Percentiles rank a stretch among this genome's conserved stretches.
Evolutionary conservation across 2,113 vertebrate genomes (phyloP).

Genomic region (Siniperca chuatsi): DNA sequence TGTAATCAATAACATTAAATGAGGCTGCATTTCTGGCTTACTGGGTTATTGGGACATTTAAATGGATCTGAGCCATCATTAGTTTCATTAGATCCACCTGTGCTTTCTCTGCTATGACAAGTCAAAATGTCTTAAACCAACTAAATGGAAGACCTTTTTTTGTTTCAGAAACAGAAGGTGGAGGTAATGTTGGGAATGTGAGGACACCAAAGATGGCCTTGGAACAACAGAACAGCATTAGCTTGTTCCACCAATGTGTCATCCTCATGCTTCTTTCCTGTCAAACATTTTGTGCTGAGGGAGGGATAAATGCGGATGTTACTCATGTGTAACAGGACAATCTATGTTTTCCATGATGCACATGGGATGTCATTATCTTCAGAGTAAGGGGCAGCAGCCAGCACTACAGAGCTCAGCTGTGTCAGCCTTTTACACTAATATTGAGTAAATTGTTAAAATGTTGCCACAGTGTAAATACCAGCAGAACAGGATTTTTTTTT

Average conservation of each 20-base stretch:
- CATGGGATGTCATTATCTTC: conserved; percentile 19
- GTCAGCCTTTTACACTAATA: neutral
- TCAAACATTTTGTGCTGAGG: conserved; percentile 40
- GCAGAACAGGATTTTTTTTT: neutral
- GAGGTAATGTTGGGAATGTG: neutral
- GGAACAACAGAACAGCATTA: neutral
- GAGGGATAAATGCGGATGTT: conserved; percentile 35
- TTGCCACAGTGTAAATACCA: neutral
- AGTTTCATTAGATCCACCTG: neutral
- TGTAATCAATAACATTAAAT: neutral
- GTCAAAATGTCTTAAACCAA: neutral
- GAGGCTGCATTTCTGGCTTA: neutral
- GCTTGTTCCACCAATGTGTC: conserved; percentile 42
- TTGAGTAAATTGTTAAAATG: conserved; percentile 1
- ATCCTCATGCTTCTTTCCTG: conserved; percentile 40
- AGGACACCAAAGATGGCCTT: conserved; percentile 7
- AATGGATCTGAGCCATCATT: neutral
- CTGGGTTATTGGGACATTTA: neutral
- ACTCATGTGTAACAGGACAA: conserved; percentile 26
- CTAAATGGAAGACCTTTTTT: neutral
- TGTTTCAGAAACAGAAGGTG: neutral
- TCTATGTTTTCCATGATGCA: conserved; percentile 26
- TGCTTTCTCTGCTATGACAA: neutral
- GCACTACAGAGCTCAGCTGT: neutral
- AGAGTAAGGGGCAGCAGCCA: neutral